phyloP scores from a whole-genome alignment of 2,888 invertebrate species.

The Boloria euphrosyne region DNA sequence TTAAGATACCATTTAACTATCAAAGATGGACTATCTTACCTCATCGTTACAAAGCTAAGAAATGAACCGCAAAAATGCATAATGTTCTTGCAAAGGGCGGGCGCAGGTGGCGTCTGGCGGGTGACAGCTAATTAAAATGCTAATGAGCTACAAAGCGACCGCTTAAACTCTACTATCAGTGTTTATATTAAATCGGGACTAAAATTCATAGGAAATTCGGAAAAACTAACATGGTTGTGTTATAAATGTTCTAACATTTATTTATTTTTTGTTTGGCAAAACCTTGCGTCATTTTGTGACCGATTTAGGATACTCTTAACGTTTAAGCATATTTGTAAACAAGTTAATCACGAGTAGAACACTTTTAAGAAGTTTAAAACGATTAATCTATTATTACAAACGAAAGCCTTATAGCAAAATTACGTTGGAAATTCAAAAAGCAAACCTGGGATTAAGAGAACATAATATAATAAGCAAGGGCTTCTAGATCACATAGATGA shows the following conservation, averaged over 20 bases:
- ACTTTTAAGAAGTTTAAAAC: too few species aligned
- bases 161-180: constrained; percentile 29
- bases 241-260: not conserved
- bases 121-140: constrained; percentile 76
- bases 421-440: too few species aligned
- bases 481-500: too few species aligned
- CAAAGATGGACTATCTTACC: constrained; percentile 25
- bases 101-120: constrained; percentile 44
- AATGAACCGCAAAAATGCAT: constrained; percentile 41
- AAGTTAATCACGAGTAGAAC: too few species aligned
- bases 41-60: constrained; percentile 36
- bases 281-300: not conserved
- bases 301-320: too few species aligned
- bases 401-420: too few species aligned
- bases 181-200: constrained; percentile 28
- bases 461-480: too few species aligned
- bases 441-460: too few species aligned
- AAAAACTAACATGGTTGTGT: not conserved
- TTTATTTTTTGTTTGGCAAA: not conserved
- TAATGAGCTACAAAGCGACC: constrained; percentile 60
- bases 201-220: constrained; percentile 28
- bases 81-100: constrained; percentile 37
- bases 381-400: too few species aligned
- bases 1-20: not conserved
- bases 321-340: too few species aligned